phyloP scores from a whole-genome alignment of 2,113 vertebrate species.

The Osmerus mordax region DNA sequence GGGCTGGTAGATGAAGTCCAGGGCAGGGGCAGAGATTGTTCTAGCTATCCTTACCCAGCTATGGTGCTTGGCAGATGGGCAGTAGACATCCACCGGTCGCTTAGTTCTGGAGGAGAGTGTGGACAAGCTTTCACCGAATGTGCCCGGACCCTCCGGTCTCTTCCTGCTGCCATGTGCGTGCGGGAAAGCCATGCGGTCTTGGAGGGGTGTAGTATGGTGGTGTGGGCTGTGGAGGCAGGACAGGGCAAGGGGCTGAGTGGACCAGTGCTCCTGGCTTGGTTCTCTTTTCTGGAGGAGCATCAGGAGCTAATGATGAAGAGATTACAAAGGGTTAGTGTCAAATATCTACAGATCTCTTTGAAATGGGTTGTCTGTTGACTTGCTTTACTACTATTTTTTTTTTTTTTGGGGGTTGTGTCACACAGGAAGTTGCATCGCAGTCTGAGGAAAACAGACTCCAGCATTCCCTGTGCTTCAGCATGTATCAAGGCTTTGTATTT shows the following conservation, averaged over 20 bases:
- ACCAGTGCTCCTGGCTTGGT: constrained; percentile 63
- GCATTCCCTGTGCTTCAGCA: constrained; percentile 71
- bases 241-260: constrained; percentile 40
- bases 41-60: constrained; percentile 6
- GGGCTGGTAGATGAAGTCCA: constrained; percentile 40
- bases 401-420: neutral
- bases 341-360: neutral
- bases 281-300: constrained; percentile 74
- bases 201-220: constrained; percentile 74
- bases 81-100: constrained; percentile 55
- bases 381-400: neutral
- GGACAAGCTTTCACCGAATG: constrained; percentile 58
- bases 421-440: constrained; percentile 43
- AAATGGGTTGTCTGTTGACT: neutral
- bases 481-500: constrained; percentile 74
- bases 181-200: constrained; percentile 63
- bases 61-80: constrained; percentile 59
- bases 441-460: constrained; percentile 67
- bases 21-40: constrained; percentile 18
- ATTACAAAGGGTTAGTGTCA: constrained; percentile 59
- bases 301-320: constrained; percentile 58
- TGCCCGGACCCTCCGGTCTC: constrained; percentile 55
- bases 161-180: constrained; percentile 35
- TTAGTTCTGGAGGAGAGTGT: constrained; percentile 12
- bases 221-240: constrained; percentile 64